Conservation (phyloP, 2,797 vertebrate genomes). For the Sebastes oblongus region DNA sequence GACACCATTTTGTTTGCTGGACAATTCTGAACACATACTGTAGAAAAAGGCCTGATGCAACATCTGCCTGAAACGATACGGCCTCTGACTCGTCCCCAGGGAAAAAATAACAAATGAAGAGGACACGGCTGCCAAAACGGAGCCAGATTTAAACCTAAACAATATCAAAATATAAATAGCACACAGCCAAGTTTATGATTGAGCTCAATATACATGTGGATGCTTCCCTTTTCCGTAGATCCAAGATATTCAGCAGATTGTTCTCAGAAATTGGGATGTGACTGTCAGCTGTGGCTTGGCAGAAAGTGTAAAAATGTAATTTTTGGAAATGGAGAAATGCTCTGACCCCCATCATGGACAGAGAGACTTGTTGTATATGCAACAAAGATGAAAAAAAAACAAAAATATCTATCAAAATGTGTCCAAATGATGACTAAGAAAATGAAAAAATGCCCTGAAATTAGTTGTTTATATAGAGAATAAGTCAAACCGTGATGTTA, state of each 20-base stretch:
- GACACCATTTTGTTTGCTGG: slow-evolving; percentile 35
- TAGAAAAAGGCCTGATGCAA: slow-evolving; percentile 1
- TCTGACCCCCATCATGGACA: slow-evolving; percentile 23
- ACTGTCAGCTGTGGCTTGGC: slow-evolving; percentile 44
- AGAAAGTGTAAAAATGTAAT: neutral
- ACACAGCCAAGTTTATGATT: slow-evolving; percentile 9
- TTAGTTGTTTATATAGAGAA: slow-evolving; percentile 1
- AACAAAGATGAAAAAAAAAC: slow-evolving; percentile 23
- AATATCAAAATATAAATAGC: slow-evolving; percentile 29
- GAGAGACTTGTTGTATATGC: neutral
- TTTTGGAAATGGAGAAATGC: slow-evolving; percentile 31
- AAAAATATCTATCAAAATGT: slow-evolving; percentile 18
- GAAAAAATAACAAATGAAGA: slow-evolving; percentile 26
- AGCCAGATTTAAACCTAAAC: slow-evolving; percentile 33
- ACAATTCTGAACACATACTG: slow-evolving; percentile 9
- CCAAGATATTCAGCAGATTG: slow-evolving; percentile 17
- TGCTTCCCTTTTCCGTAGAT: slow-evolving; percentile 35
- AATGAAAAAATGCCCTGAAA: neutral
- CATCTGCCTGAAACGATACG: slow-evolving; percentile 17
- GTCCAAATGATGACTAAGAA: neutral
- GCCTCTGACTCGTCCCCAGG: neutral
- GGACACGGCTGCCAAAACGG: slow-evolving; percentile 9
- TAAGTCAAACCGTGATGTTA: slow-evolving; percentile 4
- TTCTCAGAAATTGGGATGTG: slow-evolving; percentile 10
- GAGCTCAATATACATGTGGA: slow-evolving; percentile 18